Percentiles rank a stretch among this genome's conserved stretches.
phyloP scores from a whole-genome alignment of 1,140 invertebrate genomes.

The Meteorus sp. region DNA sequence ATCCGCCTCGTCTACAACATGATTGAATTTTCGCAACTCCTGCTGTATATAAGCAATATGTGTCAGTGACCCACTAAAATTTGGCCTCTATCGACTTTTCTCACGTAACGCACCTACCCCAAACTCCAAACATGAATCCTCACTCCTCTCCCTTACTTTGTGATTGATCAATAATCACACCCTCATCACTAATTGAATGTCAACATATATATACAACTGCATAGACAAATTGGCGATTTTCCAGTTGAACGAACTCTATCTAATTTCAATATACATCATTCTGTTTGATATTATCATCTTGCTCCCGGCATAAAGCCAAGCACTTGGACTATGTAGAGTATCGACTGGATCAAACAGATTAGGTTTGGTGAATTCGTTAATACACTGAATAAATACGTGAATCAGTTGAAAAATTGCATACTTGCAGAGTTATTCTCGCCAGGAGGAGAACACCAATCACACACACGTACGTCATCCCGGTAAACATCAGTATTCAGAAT shows the following conservation, averaged over 20 bases:
- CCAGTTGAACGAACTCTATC: not conserved
- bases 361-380: no score
- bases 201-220: no score
- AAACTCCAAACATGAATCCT: not conserved
- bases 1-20: no score
- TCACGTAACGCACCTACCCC: slow-evolving; percentile 13
- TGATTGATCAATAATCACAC: slow-evolving; percentile 16
- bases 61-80: slow-evolving; percentile 14
- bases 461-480: slow-evolving; percentile 11
- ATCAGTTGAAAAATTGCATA: slow-evolving; percentile 12
- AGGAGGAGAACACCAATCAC: slow-evolving; percentile 23
- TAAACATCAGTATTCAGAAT: slow-evolving; percentile 10
- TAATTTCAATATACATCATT: no score
- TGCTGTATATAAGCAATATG: not conserved
- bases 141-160: not conserved
- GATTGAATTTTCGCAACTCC: not conserved
- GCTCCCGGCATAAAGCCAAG: no score
- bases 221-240: no score
- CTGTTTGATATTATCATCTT: no score
- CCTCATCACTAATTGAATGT: not conserved
- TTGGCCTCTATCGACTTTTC: slow-evolving; percentile 22
- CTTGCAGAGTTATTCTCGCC: slow-evolving; percentile 28
- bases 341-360: no score
- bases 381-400: not conserved
- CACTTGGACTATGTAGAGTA: no score